A percentile compares a stretch with the other conserved stretches of the same genome.
Conservation (phyloP, 2,113 vertebrate genomes). For the Erythrolamprus reginae region DNA sequence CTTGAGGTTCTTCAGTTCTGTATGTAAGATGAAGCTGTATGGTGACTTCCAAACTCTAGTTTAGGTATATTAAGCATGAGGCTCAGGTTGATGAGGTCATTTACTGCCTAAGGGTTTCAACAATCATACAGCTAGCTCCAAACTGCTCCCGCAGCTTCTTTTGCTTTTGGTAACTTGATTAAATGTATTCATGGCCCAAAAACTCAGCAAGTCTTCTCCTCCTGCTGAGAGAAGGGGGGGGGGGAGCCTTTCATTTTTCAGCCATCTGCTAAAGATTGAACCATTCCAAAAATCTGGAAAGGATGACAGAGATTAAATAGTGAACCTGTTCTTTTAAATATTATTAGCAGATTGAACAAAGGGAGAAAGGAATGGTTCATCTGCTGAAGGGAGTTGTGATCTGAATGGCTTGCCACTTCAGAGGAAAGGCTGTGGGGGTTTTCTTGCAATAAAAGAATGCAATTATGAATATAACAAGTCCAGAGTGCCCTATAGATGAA, state of each 20-base stretch:
- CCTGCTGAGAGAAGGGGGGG: conserved; percentile 1
- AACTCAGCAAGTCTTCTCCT: conserved; percentile 42
- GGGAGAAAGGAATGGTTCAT: conserved; percentile 30
- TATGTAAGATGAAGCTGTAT: conserved; percentile 1
- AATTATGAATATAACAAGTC: neutral
- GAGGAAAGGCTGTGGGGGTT: neutral
- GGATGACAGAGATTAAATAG: conserved; percentile 42
- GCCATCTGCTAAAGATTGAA: conserved; percentile 52
- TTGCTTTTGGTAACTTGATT: conserved; percentile 53
- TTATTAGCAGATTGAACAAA: conserved; percentile 41
- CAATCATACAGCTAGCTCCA: conserved; percentile 34
- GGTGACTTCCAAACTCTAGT: neutral
- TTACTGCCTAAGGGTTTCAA: conserved; percentile 47
- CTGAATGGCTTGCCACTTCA: conserved; percentile 3
- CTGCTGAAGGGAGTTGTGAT: conserved; percentile 16
- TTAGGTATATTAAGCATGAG: conserved; percentile 26
- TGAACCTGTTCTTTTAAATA: conserved; percentile 53
- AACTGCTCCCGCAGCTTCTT: conserved; percentile 29
- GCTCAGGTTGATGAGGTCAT: conserved; percentile 43
- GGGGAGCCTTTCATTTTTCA: conserved; percentile 46
- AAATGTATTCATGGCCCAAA: conserved; percentile 39
- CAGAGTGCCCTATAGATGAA: neutral
- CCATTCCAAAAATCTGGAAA: conserved; percentile 44
- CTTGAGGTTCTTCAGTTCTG: neutral
- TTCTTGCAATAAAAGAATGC: neutral